These are phyloP conservation scores for Caretta caretta DNA, from an alignment of 2,113 vertebrate genomes.

Conservation along the genomic window DNA sequence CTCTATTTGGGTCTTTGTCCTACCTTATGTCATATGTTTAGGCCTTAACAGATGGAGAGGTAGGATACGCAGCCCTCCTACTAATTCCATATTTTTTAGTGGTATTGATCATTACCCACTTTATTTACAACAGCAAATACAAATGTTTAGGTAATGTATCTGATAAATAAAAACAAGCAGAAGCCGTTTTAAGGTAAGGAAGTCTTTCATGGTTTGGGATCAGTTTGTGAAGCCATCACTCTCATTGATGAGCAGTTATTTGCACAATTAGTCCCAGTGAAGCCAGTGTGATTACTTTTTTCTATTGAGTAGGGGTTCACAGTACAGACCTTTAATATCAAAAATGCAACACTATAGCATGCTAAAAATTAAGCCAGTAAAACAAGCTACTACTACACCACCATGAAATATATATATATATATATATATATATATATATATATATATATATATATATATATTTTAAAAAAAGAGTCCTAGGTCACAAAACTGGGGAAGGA, in stretches of 20 bases:
- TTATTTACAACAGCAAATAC: not conserved
- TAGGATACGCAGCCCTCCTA: not conserved
- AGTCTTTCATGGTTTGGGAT: not conserved
- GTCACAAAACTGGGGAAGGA: not conserved
- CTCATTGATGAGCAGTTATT: not conserved
- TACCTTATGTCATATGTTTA: not conserved
- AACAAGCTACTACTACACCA: not conserved
- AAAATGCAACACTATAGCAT: not conserved
- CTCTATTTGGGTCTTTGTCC: not conserved
- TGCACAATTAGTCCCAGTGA: not conserved
- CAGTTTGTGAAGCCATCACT: not conserved
- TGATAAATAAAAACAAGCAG: not conserved
- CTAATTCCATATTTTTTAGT: not conserved
- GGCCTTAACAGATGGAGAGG: not conserved
- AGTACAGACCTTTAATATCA: not conserved
- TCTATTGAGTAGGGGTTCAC: not conserved
- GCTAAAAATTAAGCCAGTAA: not conserved
- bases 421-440: no score
- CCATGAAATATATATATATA: not conserved
- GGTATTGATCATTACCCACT: not conserved
- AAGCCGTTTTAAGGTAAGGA: not conserved
- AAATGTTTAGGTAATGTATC: not conserved
- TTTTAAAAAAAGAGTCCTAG: fast-evolving
- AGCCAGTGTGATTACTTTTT: not conserved
- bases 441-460: no score